Evolutionary conservation across 2,797 vertebrate genomes (phyloP).

Genomic region (Sebastes oblongus): DNA sequence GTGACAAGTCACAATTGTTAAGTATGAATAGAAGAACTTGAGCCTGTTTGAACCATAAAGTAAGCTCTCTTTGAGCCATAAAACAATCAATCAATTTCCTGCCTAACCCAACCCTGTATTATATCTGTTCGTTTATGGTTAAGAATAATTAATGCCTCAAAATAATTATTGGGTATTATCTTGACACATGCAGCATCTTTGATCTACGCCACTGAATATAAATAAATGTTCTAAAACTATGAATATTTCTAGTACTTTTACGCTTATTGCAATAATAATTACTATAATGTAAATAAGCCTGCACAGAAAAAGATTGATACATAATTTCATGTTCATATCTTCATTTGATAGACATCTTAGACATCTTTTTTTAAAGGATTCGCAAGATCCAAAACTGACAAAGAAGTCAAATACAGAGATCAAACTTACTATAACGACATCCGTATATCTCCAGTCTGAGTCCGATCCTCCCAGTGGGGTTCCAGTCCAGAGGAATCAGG

Average conservation of each 20-base stretch:
- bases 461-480: constrained; percentile 86
- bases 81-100: not conserved
- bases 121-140: not conserved
- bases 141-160: not conserved
- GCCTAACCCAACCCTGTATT: not conserved
- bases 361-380: not conserved
- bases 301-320: not conserved
- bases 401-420: not conserved
- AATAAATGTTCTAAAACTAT: not conserved
- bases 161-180: not conserved
- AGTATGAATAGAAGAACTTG: not conserved
- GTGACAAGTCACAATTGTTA: not conserved
- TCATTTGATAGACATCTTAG: not conserved
- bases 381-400: fast-evolving
- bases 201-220: not conserved
- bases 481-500: constrained; percentile 91
- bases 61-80: not conserved
- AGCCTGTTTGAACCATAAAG: not conserved
- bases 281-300: not conserved
- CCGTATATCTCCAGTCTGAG: constrained; percentile 92
- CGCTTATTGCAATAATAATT: not conserved
- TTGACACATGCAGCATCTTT: not conserved
- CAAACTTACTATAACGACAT: constrained; percentile 93
- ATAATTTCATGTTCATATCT: fast-evolving
- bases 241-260: not conserved